Conservation (phyloP, 1,140 invertebrate genomes). For the Lordiphosa clarofinis region DNA sequence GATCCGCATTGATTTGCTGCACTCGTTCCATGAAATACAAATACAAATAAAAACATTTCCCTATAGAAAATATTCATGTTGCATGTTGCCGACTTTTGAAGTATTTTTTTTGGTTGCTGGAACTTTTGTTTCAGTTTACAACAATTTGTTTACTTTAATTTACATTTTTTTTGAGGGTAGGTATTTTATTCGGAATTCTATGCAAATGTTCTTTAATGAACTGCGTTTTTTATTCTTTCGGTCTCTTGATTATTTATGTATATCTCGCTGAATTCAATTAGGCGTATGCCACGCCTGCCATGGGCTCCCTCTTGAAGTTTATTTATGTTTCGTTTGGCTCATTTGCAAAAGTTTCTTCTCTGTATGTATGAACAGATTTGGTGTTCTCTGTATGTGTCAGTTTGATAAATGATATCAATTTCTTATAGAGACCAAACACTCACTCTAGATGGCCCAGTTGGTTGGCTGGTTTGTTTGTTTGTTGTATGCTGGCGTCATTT, state of each 20-base stretch:
- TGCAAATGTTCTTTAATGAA: conserved; percentile 73
- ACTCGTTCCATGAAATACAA: conserved; percentile 60
- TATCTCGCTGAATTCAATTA: conserved; percentile 64
- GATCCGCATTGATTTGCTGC: conserved; percentile 68
- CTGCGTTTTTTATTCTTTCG: conserved; percentile 44
- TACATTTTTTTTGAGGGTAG: conserved; percentile 44
- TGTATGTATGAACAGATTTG: conserved; percentile 29
- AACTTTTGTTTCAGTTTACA: conserved; percentile 41
- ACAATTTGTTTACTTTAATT: conserved; percentile 68
- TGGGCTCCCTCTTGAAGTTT: conserved; percentile 21
- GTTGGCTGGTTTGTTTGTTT: conserved; percentile 29
- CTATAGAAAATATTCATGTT: conserved; percentile 68
- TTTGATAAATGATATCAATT: conserved; percentile 77
- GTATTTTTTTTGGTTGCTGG: conserved; percentile 56
- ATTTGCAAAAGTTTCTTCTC: conserved; percentile 58
- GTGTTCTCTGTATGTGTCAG: conserved; percentile 52
- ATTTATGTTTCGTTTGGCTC: conserved; percentile 57
- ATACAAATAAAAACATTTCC: conserved; percentile 47
- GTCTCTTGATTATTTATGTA: conserved; percentile 37
- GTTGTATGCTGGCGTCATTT: conserved; percentile 38
- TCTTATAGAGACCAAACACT: conserved; percentile 57
- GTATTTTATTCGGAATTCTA: conserved; percentile 27
- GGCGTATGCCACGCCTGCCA: conserved; percentile 40
- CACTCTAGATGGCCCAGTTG: conserved; percentile 26
- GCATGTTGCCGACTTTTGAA: conserved; percentile 74